phyloP scores from a whole-genome alignment of 2,888 invertebrate genomes.

The Nomada ferruginata region DNA sequence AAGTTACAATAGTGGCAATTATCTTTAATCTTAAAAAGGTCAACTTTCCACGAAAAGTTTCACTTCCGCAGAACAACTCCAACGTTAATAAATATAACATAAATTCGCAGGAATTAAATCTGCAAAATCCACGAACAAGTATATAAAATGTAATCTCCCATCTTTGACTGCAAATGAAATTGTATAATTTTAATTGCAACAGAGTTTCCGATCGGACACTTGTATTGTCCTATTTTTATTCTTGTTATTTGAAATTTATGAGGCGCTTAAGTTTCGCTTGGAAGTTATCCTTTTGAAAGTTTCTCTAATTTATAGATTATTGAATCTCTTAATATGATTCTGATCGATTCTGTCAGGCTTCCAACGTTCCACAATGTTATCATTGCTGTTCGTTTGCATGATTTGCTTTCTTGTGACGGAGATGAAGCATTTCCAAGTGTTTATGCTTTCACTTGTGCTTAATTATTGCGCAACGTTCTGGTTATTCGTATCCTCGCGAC shows the following conservation, averaged over 20 bases:
- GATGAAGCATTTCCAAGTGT: background rate
- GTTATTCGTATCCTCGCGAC: conserved; percentile 8
- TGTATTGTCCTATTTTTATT: background rate
- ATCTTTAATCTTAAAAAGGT: no score
- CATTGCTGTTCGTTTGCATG: background rate
- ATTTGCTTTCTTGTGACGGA: background rate
- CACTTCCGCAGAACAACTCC: no score
- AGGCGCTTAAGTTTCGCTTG: no score
- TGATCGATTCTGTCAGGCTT: background rate
- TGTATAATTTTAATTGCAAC: conserved; percentile 14
- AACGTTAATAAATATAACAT: no score
- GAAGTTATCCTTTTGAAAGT: background rate
- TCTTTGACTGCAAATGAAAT: no score
- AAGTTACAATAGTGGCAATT: no score
- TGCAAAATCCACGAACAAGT: no score
- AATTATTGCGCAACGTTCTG: background rate
- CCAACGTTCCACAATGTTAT: background rate
- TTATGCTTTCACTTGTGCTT: background rate
- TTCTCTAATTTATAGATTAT: background rate
- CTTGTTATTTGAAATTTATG: background rate
- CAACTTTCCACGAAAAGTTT: no score
- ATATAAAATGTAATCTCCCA: no score
- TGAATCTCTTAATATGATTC: background rate
- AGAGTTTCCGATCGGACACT: conserved; percentile 21
- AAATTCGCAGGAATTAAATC: no score